phyloP scores from a whole-genome alignment of 1,140 invertebrate species.

The Penaeus chinensis region DNA sequence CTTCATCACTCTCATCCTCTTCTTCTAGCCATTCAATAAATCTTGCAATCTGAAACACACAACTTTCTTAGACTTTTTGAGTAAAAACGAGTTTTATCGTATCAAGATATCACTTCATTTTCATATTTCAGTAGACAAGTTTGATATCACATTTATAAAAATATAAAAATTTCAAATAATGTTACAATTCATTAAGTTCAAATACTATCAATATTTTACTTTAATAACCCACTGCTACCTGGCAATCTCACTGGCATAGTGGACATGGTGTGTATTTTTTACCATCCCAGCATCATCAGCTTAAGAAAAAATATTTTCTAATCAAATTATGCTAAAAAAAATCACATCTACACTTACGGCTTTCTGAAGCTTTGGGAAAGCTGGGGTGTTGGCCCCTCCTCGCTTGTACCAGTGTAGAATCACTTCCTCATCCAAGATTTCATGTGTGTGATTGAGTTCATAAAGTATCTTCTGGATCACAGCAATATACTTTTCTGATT shows the following conservation, averaged over 20 bases:
- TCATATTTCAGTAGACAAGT: too few relatives aligned
- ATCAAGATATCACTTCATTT: neutral
- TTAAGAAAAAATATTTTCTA: neutral
- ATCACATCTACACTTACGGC: neutral
- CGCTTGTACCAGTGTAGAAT: conserved; percentile 30
- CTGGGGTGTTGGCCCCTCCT: neutral
- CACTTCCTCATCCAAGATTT: conserved; percentile 45
- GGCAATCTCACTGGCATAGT: too few relatives aligned
- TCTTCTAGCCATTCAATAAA: conserved; percentile 15
- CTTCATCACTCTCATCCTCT: neutral
- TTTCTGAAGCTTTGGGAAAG: neutral
- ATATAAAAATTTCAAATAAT: too few relatives aligned
- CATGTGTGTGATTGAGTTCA: conserved; percentile 39
- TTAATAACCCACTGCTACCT: too few relatives aligned
- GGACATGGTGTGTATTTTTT: too few relatives aligned
- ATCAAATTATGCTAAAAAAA: neutral
- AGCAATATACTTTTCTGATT: conserved; percentile 2
- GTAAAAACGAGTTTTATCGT: neutral
- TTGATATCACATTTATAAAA: too few relatives aligned
- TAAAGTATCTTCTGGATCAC: conserved; percentile 33
- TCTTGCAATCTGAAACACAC: conserved; percentile 1
- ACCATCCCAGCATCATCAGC: too few relatives aligned
- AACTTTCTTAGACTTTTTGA: neutral
- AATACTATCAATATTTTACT: too few relatives aligned
- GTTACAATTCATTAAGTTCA: too few relatives aligned